Conservation (phyloP, 2,797 vertebrate species). For the Diplodus sargus region DNA sequence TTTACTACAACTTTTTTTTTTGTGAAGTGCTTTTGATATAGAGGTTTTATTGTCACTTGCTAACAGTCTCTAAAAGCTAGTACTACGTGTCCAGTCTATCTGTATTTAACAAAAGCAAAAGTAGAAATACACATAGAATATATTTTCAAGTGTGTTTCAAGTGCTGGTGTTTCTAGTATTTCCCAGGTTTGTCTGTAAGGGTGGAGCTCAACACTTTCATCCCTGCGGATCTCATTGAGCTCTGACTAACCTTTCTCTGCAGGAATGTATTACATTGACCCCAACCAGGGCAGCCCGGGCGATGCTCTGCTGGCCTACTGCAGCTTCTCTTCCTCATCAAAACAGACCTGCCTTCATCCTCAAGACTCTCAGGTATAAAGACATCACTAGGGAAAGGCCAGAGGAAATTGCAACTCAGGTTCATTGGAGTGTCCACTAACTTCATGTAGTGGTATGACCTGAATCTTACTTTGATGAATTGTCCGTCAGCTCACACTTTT, state of each 20-base stretch:
- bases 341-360: slow-evolving; percentile 90
- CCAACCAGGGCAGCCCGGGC: slow-evolving; percentile 90
- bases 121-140: neutral
- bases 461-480: slow-evolving; percentile 14
- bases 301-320: slow-evolving; percentile 91
- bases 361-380: slow-evolving; percentile 83
- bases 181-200: neutral
- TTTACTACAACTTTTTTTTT: too few species aligned
- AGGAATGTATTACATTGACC: slow-evolving; percentile 94
- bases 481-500: slow-evolving; percentile 6
- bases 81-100: neutral
- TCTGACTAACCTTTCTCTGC: slow-evolving; percentile 45
- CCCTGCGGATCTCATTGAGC: slow-evolving; percentile 34
- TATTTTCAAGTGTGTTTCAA: neutral
- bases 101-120: neutral
- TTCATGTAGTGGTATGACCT: neutral
- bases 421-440: slow-evolving; percentile 3
- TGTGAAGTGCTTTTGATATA: neutral
- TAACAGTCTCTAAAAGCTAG: neutral
- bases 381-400: neutral
- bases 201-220: slow-evolving; percentile 2
- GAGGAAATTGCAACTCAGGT: slow-evolving; percentile 27
- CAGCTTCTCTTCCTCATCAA: slow-evolving; percentile 86
- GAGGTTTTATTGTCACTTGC: neutral
- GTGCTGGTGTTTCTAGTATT: neutral